Base-by-base conservation (phyloP, 2,797 vertebrate genomes). In the Microctenopoma stevenorrisi region DNA sequence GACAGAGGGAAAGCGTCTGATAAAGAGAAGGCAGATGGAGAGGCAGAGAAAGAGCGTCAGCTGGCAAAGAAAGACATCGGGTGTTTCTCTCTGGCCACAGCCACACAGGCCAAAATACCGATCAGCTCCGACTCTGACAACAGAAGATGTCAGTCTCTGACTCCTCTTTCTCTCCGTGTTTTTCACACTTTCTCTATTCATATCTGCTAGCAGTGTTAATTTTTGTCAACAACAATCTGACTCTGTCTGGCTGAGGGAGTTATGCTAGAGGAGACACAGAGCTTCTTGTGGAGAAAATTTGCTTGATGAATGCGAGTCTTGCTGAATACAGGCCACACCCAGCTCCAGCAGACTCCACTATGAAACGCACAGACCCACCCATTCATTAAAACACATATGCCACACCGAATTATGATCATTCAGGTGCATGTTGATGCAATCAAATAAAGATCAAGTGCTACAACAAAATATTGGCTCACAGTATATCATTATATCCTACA, bases 1-100 rank as follows among this genome's bases (percentile, higher is more conserved):
- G 78, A 87, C 57, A 50, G 58, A 75, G 76, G 68, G 72, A 81
- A 65, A 78, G 73, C 84, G 72, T 56, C 61, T 61, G 78, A 87
- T 79, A 83, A 89, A 78, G 82, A 83, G 68, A 64, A 64, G 81
- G 72, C 78, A 87, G 79, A 88, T 87, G 84, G 86, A 85, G 76
- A 72, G 80, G 78, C 82, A 89, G 81, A 87, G 84, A 88, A 86
- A 89, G 81, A 82, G 87, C 72, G 72, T 90, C 84, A 89, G 86
- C 89, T 89, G 87, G 84, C 37, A 53, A 61, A 86, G 86, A 85
- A 84, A 85, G 87, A 89, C 86, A 87, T 86, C 76, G 77, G 82
- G 86, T 66, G 74, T 76, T 76, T 87, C 85, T 89, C 75, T 88
- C 78, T 4, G 82, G 81, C 78, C 65, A 28, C 72, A 53, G 43